Base-by-base conservation (phyloP, 2,113 vertebrate species). In the Syrmaticus mikado region DNA sequence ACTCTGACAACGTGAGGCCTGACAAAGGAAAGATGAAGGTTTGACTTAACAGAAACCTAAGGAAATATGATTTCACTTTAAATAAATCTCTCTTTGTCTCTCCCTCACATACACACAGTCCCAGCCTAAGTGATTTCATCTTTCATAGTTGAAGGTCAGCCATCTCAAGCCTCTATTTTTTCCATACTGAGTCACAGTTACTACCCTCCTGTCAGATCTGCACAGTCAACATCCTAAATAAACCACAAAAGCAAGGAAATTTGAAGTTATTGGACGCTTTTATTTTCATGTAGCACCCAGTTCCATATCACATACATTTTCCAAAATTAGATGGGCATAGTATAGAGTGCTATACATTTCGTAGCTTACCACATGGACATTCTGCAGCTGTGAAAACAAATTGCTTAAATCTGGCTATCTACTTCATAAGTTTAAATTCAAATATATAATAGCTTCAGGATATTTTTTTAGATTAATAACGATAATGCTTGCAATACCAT, bases 371-470 rank as follows among this genome's bases (percentile, higher is more conserved):
- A 96, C 13, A 10, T 72, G 95, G 88, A 96, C 89, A 94, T 94
- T 92, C 92, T 96, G 96, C 95, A 97, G 97, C 94, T 96, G 96
- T 97, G 96, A 98, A 98, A 96, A 96, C 95, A 96, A 95, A 87
- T 97, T 92, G 95, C 96, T 98, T 90, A 90, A 95, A 95, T 90
- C 92, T 96, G 95, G 96, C 83, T 93, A 96, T 96, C 89, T 93
- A 96, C 71, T 91, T 91, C 86, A 83, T 89, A 96, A 96, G 88
- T 97, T 96, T 96, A 92, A 95, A 97, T 93, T 86, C 92, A 97
- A 96, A 95, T 94, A 97, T 94, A 96, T 94, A 95, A 91, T 76
- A 96, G 85, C 82, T 92, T 81, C 22, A 30, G 80, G 87, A 82
- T 91, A 94, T 76, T 89, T 92, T 90, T 92, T 89, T 89, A 96